Evolutionary conservation across 1,140 invertebrate genomes (phyloP).

Genomic region (Heliconius nattereri): DNA sequence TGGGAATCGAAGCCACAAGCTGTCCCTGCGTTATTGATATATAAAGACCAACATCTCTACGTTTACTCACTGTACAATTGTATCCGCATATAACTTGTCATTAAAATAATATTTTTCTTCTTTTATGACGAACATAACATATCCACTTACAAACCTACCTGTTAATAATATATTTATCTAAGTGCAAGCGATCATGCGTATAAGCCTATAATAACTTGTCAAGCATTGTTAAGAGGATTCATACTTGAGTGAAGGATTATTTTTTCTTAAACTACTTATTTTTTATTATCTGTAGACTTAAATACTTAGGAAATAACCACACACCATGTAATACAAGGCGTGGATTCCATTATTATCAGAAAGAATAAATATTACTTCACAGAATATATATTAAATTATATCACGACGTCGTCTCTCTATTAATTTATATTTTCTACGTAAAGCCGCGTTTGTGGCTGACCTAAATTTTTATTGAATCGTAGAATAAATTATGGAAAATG

Average conservation of each 20-base stretch:
- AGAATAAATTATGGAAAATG: slow-evolving; percentile 6
- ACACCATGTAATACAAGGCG: neutral
- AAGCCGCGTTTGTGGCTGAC: neutral
- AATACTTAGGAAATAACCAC: neutral
- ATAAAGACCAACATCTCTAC: too few relatives aligned
- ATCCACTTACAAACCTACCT: neutral
- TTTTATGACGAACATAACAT: neutral
- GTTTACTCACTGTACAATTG: too few relatives aligned
- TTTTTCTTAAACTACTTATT: slow-evolving; percentile 1
- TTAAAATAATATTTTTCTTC: neutral
- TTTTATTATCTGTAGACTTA: neutral
- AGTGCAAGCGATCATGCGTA: neutral
- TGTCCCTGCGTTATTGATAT: neutral
- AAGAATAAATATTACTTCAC: neutral
- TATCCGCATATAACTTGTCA: too few relatives aligned
- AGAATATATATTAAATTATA: neutral
- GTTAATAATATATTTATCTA: neutral
- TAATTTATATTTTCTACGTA: neutral
- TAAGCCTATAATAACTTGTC: slow-evolving; percentile 1
- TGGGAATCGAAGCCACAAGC: too few relatives aligned
- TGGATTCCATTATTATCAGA: neutral
- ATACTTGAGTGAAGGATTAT: neutral
- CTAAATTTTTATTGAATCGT: slow-evolving; percentile 6
- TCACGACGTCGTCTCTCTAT: neutral
- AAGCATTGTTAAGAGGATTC: slow-evolving; percentile 9